Evolutionary conservation across 2,797 vertebrate species (phyloP).

Genomic region (Bucorvus abyssinicus): DNA sequence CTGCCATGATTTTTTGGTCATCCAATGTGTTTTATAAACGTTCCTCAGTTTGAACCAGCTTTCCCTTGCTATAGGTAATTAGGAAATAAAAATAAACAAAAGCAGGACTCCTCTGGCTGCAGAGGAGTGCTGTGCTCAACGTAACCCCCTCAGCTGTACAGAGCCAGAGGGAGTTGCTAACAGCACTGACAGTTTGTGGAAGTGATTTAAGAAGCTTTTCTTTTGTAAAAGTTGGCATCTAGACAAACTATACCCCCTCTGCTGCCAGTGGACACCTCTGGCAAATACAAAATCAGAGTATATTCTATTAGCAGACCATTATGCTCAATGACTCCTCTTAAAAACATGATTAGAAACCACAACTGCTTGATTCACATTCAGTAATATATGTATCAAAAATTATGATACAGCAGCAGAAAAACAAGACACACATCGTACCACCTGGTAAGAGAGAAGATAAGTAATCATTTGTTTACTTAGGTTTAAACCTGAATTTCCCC

Average conservation of each 20-base stretch:
- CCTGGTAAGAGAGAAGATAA: background rate
- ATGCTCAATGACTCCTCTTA: background rate
- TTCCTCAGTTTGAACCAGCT: background rate
- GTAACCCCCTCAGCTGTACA: background rate
- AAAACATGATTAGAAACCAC: background rate
- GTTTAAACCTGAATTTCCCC: background rate
- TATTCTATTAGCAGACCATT: slow-evolving; percentile 34
- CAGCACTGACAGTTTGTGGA: slow-evolving; percentile 10
- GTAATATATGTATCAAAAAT: background rate
- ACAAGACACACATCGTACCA: background rate
- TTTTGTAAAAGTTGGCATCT: slow-evolving; percentile 42
- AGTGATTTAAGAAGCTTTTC: slow-evolving; percentile 59
- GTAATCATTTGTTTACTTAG: background rate
- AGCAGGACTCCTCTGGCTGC: background rate
- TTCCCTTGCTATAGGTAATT: slow-evolving; percentile 21
- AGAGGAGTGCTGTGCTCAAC: background rate
- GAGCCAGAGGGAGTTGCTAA: slow-evolving; percentile 22
- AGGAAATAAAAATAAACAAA: slow-evolving; percentile 40
- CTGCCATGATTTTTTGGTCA: background rate
- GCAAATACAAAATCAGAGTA: slow-evolving; percentile 11
- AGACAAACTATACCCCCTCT: slow-evolving; percentile 7
- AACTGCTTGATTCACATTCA: background rate
- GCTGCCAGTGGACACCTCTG: slow-evolving; percentile 11
- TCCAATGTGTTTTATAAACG: background rate
- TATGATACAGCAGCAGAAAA: background rate